Base-by-base conservation (phyloP, 1,140 invertebrate genomes). In the Teleopsis dalmanni region DNA sequence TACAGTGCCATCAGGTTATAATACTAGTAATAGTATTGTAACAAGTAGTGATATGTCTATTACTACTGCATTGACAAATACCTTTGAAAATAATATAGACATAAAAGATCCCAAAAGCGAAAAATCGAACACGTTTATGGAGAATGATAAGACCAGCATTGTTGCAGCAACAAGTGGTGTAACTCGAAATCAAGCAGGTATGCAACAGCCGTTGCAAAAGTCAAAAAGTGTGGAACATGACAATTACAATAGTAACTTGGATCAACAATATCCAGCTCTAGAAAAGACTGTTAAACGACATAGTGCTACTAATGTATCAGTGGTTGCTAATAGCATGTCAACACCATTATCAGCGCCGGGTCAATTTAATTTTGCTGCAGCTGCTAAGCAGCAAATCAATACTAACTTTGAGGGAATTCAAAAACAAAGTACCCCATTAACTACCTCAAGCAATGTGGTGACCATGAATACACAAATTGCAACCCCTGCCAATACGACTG, bases 241-340 rank as follows among this genome's bases (percentile, higher is more conserved):
- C 23, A 55, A 51, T 43, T 69, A 66, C 26, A 62, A 51, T 19
- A 69, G 54, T 50, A 67, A 67, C 33, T 46, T 67, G 35, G 64
- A 67, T 45, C 57, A 69, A 27, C 67, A 71, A 29, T 71, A 70
- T 55, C 68, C 68, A 11, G 67, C 65, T 22, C 47, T 71, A 35
- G 67, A 67, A 48, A 70, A 67, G 56, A 71, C 67, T 0, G 61
- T 70, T 1, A 70, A 70, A 54, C 55, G 67, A 21, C 66, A 70
- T 23, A 69, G 63, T 27, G 48, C 59, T n/a, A 58, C 54, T 11
- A 63, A 65, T 54, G 62, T 62, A 4, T 55, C 33, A 10, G 26
- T 41, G 31, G 18, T 22, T 10, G 11, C 22, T 10, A 33, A 56
- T 8, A 9, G 43, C 1, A 25, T 44, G 10, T 44, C 36, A 7